Base-by-base conservation (phyloP, 1,140 invertebrate genomes). In the Drosophila obscura region DNA sequence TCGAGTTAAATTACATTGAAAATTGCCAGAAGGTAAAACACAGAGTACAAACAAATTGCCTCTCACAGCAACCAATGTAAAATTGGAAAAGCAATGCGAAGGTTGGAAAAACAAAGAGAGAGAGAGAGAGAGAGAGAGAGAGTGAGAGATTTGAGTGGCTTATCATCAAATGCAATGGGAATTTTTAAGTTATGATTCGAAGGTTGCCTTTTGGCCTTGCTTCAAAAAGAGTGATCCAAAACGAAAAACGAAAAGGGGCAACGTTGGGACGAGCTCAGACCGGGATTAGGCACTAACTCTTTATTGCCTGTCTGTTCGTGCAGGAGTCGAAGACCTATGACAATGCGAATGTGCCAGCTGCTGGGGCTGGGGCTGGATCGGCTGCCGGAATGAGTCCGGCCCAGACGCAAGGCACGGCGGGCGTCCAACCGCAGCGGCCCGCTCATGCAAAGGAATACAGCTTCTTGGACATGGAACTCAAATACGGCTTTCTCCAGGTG, bases 401-500 rank as follows among this genome's bases (percentile, higher is more conserved):
- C 44, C 82, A 78, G 65, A 85, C 56, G 5, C 83, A 77, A 58
- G 80, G 77, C 19, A 90, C 85, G 62, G 49, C 80, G 61, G 61
- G 53, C 49, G 51, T 71, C 41, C 61, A 75, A 43, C 83, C 82
- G 8, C 82, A 87, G 48, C 71, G 82, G 22, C 78, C 95, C 9
- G 92, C 94, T 0, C 94, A 94, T 80, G 93, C 95, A n/a, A 94
- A 94, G 64, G 96, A 98, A 82, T 97, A 97, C 92, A 94, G 95
- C 66, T 97, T 99, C 92, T 93, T 97, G 55, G 97, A 98, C 90
- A 95, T 98, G 79, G 98, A 99, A 93, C 94, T 98, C 63, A 97
- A 98, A 91, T 98, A 98, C 91, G 97, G 97, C 58, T 94, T 99
- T 69, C 92, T 98, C 26, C 97, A 99, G 95, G 97, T 98, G 92